Conservation (phyloP, 1,140 invertebrate species). For the Cylas formicarius region DNA sequence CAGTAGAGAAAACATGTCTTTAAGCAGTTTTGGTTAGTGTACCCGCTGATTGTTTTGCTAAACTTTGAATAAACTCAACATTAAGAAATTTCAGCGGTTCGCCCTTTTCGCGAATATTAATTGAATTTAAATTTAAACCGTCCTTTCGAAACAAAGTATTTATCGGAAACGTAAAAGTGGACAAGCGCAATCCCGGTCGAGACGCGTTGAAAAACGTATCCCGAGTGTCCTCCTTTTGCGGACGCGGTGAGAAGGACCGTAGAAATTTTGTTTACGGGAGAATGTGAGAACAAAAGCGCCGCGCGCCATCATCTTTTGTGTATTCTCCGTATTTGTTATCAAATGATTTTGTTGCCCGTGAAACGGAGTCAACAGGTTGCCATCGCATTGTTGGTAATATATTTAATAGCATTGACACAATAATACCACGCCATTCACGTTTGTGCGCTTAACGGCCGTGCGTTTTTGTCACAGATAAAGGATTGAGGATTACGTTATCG, state of each 20-base stretch:
- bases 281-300: not conserved
- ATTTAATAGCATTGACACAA: constrained; percentile 40
- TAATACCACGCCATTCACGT: constrained; percentile 41
- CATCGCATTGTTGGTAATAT: constrained; percentile 35
- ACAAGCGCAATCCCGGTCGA: not conserved
- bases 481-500: constrained; percentile 12
- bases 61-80: too few relatives aligned
- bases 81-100: too few relatives aligned
- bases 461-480: constrained; percentile 37
- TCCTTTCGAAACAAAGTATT: not conserved
- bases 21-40: too few relatives aligned
- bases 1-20: too few relatives aligned
- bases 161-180: not conserved
- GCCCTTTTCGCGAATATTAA: too few relatives aligned
- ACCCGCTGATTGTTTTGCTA: too few relatives aligned
- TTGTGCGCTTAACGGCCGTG: constrained; percentile 37
- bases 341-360: constrained; percentile 25
- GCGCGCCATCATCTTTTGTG: constrained; percentile 28
- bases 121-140: not conserved
- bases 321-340: constrained; percentile 30
- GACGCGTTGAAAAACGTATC: not conserved
- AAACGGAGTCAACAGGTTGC: constrained; percentile 32
- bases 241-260: not conserved
- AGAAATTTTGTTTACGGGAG: not conserved
- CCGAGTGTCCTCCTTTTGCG: not conserved